Conservation (phyloP, 2,113 vertebrate species). For the Gavia stellata region DNA sequence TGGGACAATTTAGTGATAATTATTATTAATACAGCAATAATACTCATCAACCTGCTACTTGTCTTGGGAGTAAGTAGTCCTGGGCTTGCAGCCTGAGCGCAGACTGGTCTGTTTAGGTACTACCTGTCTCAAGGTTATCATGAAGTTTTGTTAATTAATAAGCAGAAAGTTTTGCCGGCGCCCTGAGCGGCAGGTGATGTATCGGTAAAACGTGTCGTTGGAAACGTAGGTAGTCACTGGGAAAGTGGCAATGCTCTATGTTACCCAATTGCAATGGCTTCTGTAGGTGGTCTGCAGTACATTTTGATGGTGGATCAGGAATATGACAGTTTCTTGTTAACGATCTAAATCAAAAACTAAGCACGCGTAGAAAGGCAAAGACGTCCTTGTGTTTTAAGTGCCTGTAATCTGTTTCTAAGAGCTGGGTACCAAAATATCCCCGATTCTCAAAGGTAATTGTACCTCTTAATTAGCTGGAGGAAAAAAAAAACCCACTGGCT, state of each 20-base stretch:
- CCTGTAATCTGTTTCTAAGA: background rate
- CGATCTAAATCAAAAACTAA: background rate
- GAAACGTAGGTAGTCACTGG: background rate
- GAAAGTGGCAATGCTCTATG: background rate
- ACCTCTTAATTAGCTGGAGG: conserved; percentile 47
- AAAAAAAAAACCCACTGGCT: background rate
- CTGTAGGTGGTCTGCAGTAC: background rate
- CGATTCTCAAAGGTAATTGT: conserved; percentile 55
- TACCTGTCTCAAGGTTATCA: background rate
- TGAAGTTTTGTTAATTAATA: background rate
- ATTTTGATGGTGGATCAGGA: background rate
- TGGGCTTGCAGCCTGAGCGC: background rate
- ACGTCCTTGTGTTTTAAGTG: background rate
- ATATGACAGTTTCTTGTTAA: background rate
- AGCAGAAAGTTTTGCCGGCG: background rate
- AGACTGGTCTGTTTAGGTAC: background rate
- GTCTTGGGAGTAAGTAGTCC: background rate
- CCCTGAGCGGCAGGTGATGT: background rate
- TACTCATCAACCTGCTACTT: background rate
- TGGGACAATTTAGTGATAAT: background rate
- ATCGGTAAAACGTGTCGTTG: background rate
- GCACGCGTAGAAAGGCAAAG: background rate
- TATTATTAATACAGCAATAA: background rate
- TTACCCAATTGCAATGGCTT: background rate
- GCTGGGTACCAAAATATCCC: conserved; percentile 21